Percentiles rank a stretch among this genome's conserved stretches.
Conservation (phyloP, 1,140 invertebrate species). For the Lutraria rhynchaena region DNA sequence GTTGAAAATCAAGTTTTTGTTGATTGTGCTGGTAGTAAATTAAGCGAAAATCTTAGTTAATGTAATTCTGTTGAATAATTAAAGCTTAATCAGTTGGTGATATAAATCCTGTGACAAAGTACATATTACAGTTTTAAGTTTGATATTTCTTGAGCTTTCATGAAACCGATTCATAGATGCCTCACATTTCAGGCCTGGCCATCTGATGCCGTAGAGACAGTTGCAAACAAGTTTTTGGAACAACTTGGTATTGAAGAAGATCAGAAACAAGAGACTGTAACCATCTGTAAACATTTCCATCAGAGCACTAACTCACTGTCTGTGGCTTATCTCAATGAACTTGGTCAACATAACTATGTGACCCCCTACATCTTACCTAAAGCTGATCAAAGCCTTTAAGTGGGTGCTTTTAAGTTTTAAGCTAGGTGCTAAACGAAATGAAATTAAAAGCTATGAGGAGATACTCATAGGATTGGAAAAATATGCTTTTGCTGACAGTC, state of each 20-base stretch:
- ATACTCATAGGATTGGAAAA: constrained; percentile 94
- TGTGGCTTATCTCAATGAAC: constrained; percentile 85
- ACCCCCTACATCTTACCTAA: constrained; percentile 95
- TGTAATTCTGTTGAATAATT: no score
- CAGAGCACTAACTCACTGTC: constrained; percentile 85
- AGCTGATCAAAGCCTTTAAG: constrained; percentile 92
- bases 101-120: no score
- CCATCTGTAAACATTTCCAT: constrained; percentile 81
- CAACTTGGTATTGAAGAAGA: constrained; percentile 80
- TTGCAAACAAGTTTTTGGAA: constrained; percentile 80
- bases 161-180: no score
- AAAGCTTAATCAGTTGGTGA: no score
- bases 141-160: no score
- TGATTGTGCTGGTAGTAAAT: no score
- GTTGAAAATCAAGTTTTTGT: no score
- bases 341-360: constrained; percentile 91
- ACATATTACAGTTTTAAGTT: no score
- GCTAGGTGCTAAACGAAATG: constrained; percentile 90
- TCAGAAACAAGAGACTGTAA: constrained; percentile 75
- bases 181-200: constrained; percentile 83
- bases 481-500: constrained; percentile 90
- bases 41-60: no score
- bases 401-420: no score
- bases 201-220: constrained; percentile 81
- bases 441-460: constrained; percentile 89